Conservation (phyloP, 2,797 vertebrate species). For the Liparis tanakae region DNA sequence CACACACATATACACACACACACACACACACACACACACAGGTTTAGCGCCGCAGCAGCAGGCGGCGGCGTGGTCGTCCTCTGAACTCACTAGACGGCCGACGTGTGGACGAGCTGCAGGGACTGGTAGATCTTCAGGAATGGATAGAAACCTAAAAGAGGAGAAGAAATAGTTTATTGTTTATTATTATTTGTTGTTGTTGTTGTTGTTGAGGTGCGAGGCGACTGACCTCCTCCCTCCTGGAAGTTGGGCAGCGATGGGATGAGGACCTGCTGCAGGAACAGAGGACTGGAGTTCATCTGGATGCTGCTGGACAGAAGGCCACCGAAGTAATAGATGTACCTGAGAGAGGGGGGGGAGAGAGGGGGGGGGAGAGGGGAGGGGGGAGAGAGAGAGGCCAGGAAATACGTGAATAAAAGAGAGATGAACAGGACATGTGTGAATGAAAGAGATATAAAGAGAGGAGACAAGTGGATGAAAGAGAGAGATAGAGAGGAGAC, state of each 20-base stretch:
- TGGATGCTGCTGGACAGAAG: slow-evolving; percentile 90
- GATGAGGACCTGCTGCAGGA: slow-evolving; percentile 89
- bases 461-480: too few species aligned
- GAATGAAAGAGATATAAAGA: too few species aligned
- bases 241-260: slow-evolving; percentile 87
- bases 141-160: slow-evolving; percentile 85
- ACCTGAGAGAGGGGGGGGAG: slow-evolving; percentile 73
- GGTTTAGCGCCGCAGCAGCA: too few species aligned
- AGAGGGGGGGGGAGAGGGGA: too few species aligned
- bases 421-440: too few species aligned
- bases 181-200: too few species aligned
- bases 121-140: slow-evolving; percentile 96
- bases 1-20: too few species aligned
- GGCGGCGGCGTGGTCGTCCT: too few species aligned
- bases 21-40: too few species aligned
- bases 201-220: background rate
- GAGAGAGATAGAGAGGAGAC: too few species aligned
- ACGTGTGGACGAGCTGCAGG: slow-evolving; percentile 91
- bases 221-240: slow-evolving; percentile 82
- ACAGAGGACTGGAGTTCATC: slow-evolving; percentile 92
- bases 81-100: slow-evolving; percentile 89
- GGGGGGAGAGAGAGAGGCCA: too few species aligned
- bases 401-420: slow-evolving; percentile 7
- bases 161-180: slow-evolving; percentile 5
- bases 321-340: slow-evolving; percentile 91